Evolutionary conservation across 2,113 vertebrate genomes (phyloP), one percentile per base, ranked within the genome.

Genomic region (Xenopus borealis): DNA sequence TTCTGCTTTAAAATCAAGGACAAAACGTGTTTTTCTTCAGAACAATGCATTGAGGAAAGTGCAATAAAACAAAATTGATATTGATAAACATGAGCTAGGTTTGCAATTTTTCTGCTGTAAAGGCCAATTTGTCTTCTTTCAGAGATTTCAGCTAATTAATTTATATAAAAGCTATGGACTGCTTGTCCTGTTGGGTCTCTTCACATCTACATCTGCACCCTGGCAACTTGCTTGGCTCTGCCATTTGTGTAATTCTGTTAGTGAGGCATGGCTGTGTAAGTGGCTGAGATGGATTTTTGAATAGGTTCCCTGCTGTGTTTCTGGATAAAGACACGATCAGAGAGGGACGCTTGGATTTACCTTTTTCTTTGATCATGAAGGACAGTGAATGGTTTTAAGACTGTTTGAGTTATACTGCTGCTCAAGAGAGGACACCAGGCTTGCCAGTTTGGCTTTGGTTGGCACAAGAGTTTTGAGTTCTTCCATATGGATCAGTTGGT

Each of bases 201-300:
- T 75, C 59, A 70, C 69, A 81, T 64, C 2, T 3, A 80, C n/a
- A 75, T 65, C 53, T n/a, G 53, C 13, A 5, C 65, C 67, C 11
- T 0, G 62, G 23, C 75, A 79, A 82, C 57, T 75, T 75, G 82
- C 2, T 0, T 3, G 0, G 0, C 40, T 69, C 85, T 80, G 78
- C 80, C 80, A 82, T 87, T 87, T 88, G 79, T 87, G 89, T 88
- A 89, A 80, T 83, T 84, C 88, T 88, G 86, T 74, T 82, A 78
- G 85, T 52, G 69, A 89, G 81, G 80, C 74, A 0, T 74, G 82
- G 82, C 82, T 80, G 74, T 87, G 89, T 89, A 85, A 87, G 71
- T 53, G 71, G 23, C 55, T 86, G 82, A 69, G 78, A 27, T 27
- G 23, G 23, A 83, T 81, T 72, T 83, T 72, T 89, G 78, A 89